Evolutionary conservation across 53 echinoderm and acorn worm genomes (phyloP).

Genomic region (Temnopleurus reevesii): DNA sequence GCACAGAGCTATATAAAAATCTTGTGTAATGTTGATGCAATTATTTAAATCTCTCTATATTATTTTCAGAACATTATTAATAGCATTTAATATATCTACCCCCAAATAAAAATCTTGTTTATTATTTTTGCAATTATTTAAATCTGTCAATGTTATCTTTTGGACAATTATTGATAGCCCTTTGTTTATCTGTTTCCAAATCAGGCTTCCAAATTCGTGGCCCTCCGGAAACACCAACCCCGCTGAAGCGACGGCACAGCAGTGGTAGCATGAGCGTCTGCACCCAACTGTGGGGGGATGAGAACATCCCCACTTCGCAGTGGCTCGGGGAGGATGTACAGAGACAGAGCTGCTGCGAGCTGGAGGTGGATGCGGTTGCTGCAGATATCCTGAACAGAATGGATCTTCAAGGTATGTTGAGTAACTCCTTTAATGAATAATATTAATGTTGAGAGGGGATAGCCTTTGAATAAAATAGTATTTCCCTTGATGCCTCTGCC

Average conservation of each 20-base stretch:
- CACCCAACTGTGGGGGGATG: constrained; percentile 44
- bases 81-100: too few relatives aligned
- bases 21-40: too few relatives aligned
- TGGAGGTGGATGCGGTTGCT: constrained; percentile 95
- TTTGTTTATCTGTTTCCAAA: neutral
- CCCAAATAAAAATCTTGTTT: too few relatives aligned
- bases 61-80: too few relatives aligned
- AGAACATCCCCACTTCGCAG: constrained; percentile 66
- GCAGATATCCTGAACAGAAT: constrained; percentile 90
- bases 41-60: too few relatives aligned
- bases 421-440: neutral
- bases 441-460: too few relatives aligned
- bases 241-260: constrained; percentile 35
- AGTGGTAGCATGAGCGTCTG: constrained; percentile 56
- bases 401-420: constrained; percentile 81
- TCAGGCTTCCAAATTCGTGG: constrained; percentile 32
- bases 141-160: too few relatives aligned
- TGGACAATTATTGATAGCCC: too few relatives aligned
- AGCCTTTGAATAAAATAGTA: too few relatives aligned
- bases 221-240: neutral
- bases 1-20: too few relatives aligned
- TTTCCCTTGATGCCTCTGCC: too few relatives aligned
- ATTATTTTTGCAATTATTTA: too few relatives aligned
- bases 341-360: constrained; percentile 84
- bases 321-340: constrained; percentile 72